These are phyloP conservation scores for Scartelaos histophorus DNA, from an alignment of 2,113 vertebrate genomes.

Conservation along the genomic window DNA sequence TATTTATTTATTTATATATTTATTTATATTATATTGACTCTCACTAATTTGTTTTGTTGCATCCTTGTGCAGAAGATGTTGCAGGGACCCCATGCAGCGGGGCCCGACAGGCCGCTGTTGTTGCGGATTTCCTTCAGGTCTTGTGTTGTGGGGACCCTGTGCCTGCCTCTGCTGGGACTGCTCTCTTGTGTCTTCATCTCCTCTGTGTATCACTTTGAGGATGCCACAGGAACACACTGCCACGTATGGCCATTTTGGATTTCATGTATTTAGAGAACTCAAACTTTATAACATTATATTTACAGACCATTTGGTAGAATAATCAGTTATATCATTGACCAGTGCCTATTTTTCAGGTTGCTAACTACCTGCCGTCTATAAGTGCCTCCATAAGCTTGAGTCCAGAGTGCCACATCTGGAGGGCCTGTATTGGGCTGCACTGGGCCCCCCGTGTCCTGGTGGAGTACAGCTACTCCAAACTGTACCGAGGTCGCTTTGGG, in stretches of 20 bases:
- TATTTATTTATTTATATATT: no score
- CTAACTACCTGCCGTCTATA: slow-evolving; percentile 72
- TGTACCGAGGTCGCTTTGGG: slow-evolving; percentile 62
- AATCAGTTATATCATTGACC: background rate
- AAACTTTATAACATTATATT: background rate
- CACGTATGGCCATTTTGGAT: slow-evolving; percentile 40
- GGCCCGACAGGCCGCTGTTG: slow-evolving; percentile 61
- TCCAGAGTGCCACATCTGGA: slow-evolving; percentile 73
- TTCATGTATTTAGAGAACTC: background rate
- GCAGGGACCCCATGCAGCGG: slow-evolving; percentile 44
- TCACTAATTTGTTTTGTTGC: background rate
- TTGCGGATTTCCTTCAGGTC: slow-evolving; percentile 56
- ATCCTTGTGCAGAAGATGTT: slow-evolving; percentile 50
- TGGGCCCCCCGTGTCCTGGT: slow-evolving; percentile 68
- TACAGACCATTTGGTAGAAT: background rate
- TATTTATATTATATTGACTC: background rate
- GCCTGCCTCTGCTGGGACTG: slow-evolving; percentile 64
- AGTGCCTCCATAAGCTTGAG: slow-evolving; percentile 72
- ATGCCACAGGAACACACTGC: slow-evolving; percentile 70
- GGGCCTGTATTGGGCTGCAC: slow-evolving; percentile 72
- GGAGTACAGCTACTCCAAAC: slow-evolving; percentile 67
- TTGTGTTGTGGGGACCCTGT: slow-evolving; percentile 56
- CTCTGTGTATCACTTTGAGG: slow-evolving; percentile 65
- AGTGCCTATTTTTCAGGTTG: slow-evolving; percentile 54
- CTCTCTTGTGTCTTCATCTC: slow-evolving; percentile 68